Evolutionary conservation across 2,113 vertebrate genomes (phyloP), one percentile per base, ranked within the genome.

Genomic region (Baryphthengus martii): DNA sequence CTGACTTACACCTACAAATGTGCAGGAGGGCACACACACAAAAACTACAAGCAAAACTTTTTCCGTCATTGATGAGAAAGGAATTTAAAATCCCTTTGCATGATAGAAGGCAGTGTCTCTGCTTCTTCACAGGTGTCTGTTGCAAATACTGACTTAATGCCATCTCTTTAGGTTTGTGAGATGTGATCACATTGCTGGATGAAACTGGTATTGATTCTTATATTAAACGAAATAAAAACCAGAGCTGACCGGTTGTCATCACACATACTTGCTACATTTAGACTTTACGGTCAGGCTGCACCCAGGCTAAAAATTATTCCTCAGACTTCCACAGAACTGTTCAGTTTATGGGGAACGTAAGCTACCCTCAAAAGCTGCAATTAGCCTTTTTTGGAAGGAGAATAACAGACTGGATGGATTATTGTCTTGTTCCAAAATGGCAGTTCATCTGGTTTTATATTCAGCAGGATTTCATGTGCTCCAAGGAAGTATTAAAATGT

Each of bases 351-450:
- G 44, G 65, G 72, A 92, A 62, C 55, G 23, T 50, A 53, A 83
- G 63, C 85, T 63, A 62, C 52, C 7, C 82, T 94, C 33, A 68
- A 93, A 88, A 95, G 63, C 82, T 86, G 63, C n/a, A 67, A 80
- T 88, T 74, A 77, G 23, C 90, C 88, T 84, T 96, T 92, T 97
- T 93, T 92, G 88, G 96, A 95, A 95, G 37, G 59, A 71, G 68
- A 94, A 16, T 55, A 70, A 47, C 21, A 74, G 65, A 31, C 59
- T 88, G 52, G 72, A 33, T 61, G 35, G 33, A 74, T 88, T 80
- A 44, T 59, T 94, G 40, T 39, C 75, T 71, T 65, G 47, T 37
- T 91, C 92, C 67, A 85, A 74, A 78, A 92, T 63, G 75, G 59
- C 63, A 96, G 47, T 58, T 82, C 62, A 87, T 74, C 55, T 92